Evolutionary conservation across 2,113 vertebrate genomes (phyloP).

Genomic region (Arvicanthis niloticus): DNA sequence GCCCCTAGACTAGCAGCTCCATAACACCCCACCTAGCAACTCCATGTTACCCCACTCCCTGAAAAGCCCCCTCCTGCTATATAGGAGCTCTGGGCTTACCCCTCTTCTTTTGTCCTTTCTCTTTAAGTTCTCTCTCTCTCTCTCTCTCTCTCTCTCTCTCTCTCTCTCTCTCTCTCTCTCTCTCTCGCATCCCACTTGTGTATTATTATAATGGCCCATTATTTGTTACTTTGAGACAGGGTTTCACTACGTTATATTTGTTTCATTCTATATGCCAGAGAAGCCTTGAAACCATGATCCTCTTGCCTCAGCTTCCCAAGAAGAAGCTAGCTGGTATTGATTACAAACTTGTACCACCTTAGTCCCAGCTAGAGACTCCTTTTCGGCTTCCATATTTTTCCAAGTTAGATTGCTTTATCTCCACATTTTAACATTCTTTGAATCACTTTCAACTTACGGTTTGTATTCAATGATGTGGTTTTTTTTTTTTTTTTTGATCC

Average conservation of each 20-base stretch:
- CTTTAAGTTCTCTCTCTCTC: not conserved
- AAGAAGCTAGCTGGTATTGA: not conserved
- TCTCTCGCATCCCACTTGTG: not conserved
- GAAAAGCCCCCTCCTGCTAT: not conserved
- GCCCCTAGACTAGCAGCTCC: not conserved
- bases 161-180: not conserved
- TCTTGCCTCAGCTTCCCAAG: not conserved
- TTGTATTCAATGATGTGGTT: not conserved
- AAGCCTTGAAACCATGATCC: not conserved
- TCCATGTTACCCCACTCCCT: not conserved
- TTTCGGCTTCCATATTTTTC: not conserved
- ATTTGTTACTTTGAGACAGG: not conserved
- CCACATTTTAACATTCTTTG: slow-evolving; percentile 7
- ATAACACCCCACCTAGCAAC: not conserved
- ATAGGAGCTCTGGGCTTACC: not conserved
- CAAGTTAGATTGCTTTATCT: not conserved
- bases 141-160: not conserved
- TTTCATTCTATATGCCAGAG: not conserved
- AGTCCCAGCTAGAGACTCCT: not conserved
- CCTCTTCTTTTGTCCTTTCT: not conserved
- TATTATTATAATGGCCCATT: not conserved
- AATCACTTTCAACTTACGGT: slow-evolving; percentile 41
- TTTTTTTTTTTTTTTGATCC: slow-evolving; percentile 46
- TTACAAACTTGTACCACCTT: not conserved
- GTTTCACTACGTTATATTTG: not conserved